Conservation (phyloP, 2,113 vertebrate species). For the Notechis scutatus region DNA sequence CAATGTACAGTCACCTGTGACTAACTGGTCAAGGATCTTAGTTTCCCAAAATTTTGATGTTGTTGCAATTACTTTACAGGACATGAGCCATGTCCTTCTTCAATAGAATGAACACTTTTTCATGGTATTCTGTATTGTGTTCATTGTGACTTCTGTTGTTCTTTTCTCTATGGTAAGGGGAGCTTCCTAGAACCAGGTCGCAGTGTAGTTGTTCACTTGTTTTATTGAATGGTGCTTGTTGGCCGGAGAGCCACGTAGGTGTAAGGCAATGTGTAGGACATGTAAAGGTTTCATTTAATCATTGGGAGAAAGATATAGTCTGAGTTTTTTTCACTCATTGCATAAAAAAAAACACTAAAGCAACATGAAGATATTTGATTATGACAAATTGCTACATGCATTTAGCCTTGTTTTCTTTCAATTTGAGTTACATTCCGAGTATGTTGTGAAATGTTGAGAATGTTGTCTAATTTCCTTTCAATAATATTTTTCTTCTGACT, state of each 20-base stretch:
- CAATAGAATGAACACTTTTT: neutral
- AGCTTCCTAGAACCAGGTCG: neutral
- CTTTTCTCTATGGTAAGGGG: neutral
- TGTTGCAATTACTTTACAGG: neutral
- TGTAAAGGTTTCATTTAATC: neutral
- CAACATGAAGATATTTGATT: constrained; percentile 28
- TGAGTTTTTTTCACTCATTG: neutral
- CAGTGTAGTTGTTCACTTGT: neutral
- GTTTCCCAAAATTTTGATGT: neutral
- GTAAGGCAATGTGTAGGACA: neutral
- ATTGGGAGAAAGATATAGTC: neutral
- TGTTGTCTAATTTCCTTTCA: neutral
- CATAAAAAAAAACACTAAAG: neutral
- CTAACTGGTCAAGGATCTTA: neutral
- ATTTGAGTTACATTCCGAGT: constrained; percentile 36
- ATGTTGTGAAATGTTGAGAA: constrained; percentile 11
- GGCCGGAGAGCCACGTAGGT: neutral
- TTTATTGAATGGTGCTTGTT: neutral
- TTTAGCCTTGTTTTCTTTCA: constrained; percentile 8
- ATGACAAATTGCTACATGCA: neutral
- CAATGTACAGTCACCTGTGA: no score
- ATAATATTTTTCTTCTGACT: neutral
- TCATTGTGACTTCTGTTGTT: neutral
- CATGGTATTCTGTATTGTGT: neutral
- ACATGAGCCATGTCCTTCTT: neutral